Conservation (phyloP, 2,797 vertebrate genomes). For the Fistularia tabacaria region DNA sequence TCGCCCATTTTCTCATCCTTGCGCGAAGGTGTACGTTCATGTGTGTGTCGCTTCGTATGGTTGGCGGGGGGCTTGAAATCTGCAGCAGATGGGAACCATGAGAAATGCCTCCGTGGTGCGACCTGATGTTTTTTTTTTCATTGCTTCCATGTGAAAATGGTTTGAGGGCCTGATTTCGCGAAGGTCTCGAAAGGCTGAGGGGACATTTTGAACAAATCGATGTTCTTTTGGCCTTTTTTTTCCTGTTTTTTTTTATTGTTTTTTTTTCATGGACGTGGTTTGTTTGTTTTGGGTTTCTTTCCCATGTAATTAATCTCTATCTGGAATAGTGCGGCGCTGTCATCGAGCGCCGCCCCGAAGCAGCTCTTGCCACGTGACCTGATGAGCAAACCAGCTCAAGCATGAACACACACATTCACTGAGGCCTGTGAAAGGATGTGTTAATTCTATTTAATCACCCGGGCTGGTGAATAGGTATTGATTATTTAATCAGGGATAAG, state of each 20-base stretch:
- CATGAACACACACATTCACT: conserved; percentile 2
- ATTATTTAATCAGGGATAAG: conserved; percentile 43
- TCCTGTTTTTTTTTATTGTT: not conserved
- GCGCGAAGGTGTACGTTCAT: too few species aligned
- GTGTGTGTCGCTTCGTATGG: too few species aligned
- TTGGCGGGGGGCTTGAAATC: too few species aligned
- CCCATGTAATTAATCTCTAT: not conserved
- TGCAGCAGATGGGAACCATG: too few species aligned
- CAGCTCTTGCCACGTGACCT: conserved; percentile 1
- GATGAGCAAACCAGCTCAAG: not conserved
- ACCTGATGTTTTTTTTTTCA: too few species aligned
- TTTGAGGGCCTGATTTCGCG: too few species aligned
- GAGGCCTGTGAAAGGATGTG: conserved; percentile 9
- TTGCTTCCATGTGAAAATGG: too few species aligned
- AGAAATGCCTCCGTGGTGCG: too few species aligned
- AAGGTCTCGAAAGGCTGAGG: too few species aligned
- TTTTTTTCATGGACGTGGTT: too few species aligned
- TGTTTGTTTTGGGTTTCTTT: not conserved
- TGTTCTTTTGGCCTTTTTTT: conserved; percentile 10
- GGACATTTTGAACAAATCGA: conserved; percentile 13
- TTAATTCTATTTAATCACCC: conserved; percentile 11
- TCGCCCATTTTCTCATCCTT: conserved; percentile 6
- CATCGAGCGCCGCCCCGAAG: not conserved
- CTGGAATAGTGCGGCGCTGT: not conserved
- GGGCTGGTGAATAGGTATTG: conserved; percentile 36